Percentiles rank a stretch among this genome's conserved stretches.
These are phyloP conservation scores for Spicauda simplicius DNA, from an alignment of 2,888 invertebrate genomes.

Conservation along the genomic window DNA sequence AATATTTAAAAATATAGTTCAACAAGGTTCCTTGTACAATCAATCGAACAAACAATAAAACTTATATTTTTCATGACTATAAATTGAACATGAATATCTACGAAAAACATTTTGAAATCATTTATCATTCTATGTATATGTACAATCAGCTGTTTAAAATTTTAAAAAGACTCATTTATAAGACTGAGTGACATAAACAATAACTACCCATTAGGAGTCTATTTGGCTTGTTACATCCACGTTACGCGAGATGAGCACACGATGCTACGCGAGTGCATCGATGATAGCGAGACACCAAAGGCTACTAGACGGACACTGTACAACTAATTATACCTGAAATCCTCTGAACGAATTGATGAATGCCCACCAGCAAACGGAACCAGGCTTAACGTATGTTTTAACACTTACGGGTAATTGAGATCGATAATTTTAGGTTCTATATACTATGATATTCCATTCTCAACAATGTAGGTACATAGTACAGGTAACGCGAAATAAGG, in stretches of 20 bases:
- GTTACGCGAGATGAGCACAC: constrained; percentile 46
- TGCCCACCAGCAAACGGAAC: constrained; percentile 48
- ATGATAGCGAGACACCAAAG: constrained; percentile 49
- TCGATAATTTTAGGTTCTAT: constrained; percentile 78
- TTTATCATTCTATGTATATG: too few species aligned
- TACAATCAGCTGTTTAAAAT: too few species aligned
- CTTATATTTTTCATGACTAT: too few species aligned
- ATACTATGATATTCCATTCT: constrained; percentile 71
- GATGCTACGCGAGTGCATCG: constrained; percentile 18
- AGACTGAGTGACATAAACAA: too few species aligned
- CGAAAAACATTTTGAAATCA: too few species aligned
- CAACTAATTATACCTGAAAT: constrained; percentile 47
- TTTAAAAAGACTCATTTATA: too few species aligned
- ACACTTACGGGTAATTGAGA: constrained; percentile 81
- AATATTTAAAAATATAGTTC: too few species aligned
- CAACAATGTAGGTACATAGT: constrained; percentile 76
- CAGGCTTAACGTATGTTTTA: constrained; percentile 64
- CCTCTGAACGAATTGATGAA: constrained; percentile 40
- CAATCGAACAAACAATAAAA: too few species aligned
- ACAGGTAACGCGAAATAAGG: constrained; percentile 83
- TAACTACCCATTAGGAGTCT: background rate
- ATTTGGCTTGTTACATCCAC: constrained; percentile 8
- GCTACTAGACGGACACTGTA: constrained; percentile 63
- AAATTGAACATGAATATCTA: too few species aligned
- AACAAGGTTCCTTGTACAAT: too few species aligned